Evolutionary conservation across 30 jellyfish, hydroid and myxozoan species (phyloP).

Genomic region (Hydractinia echinata): DNA sequence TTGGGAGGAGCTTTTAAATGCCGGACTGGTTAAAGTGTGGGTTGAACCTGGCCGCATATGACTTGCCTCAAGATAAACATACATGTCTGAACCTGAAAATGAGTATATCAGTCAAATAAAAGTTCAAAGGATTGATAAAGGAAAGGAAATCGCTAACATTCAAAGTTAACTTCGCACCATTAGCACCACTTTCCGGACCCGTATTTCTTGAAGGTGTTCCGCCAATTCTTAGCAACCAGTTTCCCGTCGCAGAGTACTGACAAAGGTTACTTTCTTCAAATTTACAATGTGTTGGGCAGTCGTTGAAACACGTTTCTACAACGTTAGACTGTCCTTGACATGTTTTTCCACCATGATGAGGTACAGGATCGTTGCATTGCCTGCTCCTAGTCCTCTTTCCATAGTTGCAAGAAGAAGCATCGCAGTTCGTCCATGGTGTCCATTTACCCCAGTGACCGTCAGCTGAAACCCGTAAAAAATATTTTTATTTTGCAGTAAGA

Average conservation of each 20-base stretch:
- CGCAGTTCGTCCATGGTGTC: not conserved
- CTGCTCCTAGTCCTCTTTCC: not conserved
- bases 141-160: not conserved
- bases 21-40: not conserved
- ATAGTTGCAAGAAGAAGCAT: not conserved
- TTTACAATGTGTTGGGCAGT: not conserved
- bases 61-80: not conserved
- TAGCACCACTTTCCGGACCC: not conserved
- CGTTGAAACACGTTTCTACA: not conserved
- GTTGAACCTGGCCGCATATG: not conserved
- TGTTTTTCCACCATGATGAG: constrained; percentile 13
- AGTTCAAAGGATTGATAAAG: not conserved
- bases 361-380: constrained; percentile 1
- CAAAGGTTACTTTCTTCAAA: not conserved
- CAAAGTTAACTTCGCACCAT: not conserved
- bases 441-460: constrained; percentile 17
- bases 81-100: not conserved
- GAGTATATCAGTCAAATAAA: not conserved
- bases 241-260: not conserved
- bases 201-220: not conserved
- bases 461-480: not conserved
- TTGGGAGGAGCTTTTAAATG: constrained; percentile 31
- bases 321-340: not conserved
- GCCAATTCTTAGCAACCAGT: not conserved
- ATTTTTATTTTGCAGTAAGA: no score